phyloP scores from a whole-genome alignment of 92 coral and sea anemone species.

The Isaurus tuberculatus region DNA sequence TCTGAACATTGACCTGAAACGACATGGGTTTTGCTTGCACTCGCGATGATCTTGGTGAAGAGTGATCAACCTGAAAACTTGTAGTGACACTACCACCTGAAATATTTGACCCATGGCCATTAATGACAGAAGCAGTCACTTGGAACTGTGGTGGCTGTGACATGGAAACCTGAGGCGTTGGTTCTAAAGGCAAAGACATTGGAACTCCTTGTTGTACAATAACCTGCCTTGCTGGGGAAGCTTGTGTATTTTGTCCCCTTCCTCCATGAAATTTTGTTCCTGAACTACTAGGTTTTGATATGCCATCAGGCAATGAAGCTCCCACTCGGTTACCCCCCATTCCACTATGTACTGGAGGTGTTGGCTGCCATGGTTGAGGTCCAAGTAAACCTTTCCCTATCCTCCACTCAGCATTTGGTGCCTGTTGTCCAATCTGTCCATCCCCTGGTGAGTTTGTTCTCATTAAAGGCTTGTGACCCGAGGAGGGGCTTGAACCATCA shows the following conservation, averaged over 20 bases:
- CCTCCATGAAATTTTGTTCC: slow-evolving; percentile 72
- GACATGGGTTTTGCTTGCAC: slow-evolving; percentile 80
- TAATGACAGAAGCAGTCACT: slow-evolving; percentile 87
- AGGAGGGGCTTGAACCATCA: slow-evolving; percentile 40
- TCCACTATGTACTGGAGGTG: slow-evolving; percentile 50
- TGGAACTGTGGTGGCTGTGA: slow-evolving; percentile 85
- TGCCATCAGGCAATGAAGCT: neutral
- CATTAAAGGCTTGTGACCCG: slow-evolving; percentile 36
- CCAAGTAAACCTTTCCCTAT: slow-evolving; percentile 54
- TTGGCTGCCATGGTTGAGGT: slow-evolving; percentile 67
- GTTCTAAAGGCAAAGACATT: slow-evolving; percentile 39
- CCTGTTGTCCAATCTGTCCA: slow-evolving; percentile 48
- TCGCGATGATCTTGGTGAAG: slow-evolving; percentile 51
- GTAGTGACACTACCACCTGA: slow-evolving; percentile 35
- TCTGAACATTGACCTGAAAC: slow-evolving; percentile 82
- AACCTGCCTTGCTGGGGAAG: slow-evolving; percentile 51
- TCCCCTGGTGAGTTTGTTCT: slow-evolving; percentile 57
- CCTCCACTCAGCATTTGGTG: slow-evolving; percentile 78
- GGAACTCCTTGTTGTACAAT: slow-evolving; percentile 47
- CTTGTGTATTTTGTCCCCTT: slow-evolving; percentile 69
- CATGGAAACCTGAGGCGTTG: slow-evolving; percentile 28
- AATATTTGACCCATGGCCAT: slow-evolving; percentile 52
- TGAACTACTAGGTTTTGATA: slow-evolving; percentile 19
- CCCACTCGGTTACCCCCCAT: slow-evolving; percentile 3
- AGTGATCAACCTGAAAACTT: slow-evolving; percentile 11